Conservation (phyloP, 2,113 vertebrate species). For the Okapia johnstoni region DNA sequence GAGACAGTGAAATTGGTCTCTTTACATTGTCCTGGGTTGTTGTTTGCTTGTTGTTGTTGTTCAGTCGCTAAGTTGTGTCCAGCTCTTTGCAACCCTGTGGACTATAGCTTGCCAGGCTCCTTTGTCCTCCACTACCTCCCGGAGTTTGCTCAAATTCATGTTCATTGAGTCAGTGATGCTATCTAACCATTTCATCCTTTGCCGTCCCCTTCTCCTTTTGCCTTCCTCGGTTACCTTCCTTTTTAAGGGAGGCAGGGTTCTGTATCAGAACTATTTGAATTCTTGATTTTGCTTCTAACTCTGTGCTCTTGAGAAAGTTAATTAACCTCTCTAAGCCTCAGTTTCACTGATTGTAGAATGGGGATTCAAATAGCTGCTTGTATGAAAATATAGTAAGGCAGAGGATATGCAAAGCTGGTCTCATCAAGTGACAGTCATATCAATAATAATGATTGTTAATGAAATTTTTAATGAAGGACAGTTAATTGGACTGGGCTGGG, state of each 20-base stretch:
- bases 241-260: rapidly evolving
- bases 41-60: neutral
- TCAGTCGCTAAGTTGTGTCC: neutral
- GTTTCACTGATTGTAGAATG: neutral
- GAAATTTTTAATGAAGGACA: neutral
- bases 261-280: neutral
- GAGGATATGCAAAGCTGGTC: neutral
- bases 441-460: neutral
- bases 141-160: neutral
- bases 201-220: neutral
- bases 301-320: neutral
- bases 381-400: neutral
- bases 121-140: neutral
- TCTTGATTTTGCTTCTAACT: neutral
- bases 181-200: neutral
- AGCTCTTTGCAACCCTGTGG: neutral
- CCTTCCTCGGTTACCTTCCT: neutral
- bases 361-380: neutral
- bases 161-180: neutral
- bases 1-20: too few relatives aligned
- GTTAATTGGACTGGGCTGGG: rapidly evolving
- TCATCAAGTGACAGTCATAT: neutral
- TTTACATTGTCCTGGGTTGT: neutral
- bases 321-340: neutral
- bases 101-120: neutral